Conservation (phyloP, 1,140 invertebrate genomes). For the Psix sp. region DNA sequence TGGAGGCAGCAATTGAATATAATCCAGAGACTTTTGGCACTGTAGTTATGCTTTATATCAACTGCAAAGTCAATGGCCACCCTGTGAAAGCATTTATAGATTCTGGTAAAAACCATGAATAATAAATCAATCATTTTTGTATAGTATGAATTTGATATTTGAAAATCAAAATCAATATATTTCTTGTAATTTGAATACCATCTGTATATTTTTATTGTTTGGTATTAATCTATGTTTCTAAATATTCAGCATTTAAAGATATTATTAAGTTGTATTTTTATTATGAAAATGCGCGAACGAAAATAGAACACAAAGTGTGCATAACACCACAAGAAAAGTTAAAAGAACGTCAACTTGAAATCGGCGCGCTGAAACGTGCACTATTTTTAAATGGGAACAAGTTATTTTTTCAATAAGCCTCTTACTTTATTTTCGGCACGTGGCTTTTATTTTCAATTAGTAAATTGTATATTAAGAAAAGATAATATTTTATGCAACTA, state of each 20-base stretch:
- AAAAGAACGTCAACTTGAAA: slow-evolving; percentile 25
- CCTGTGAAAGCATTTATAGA: slow-evolving; percentile 99
- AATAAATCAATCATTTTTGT: slow-evolving; percentile 6
- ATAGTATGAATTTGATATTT: too few relatives aligned
- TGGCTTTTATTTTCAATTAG: too few relatives aligned
- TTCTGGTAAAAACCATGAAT: slow-evolving; percentile 81
- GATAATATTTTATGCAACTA: too few relatives aligned
- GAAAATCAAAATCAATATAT: too few relatives aligned
- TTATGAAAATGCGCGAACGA: slow-evolving; percentile 4
- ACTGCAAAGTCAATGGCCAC: slow-evolving; percentile 96
- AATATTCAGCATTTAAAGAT: too few relatives aligned
- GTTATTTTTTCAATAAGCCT: too few relatives aligned
- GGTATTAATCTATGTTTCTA: too few relatives aligned
- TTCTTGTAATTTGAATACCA: too few relatives aligned
- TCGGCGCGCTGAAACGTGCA: background rate
- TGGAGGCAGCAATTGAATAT: slow-evolving; percentile 99
- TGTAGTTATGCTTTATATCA: slow-evolving; percentile 98
- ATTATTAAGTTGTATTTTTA: too few relatives aligned
- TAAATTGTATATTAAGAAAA: too few relatives aligned
- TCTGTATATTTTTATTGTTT: too few relatives aligned
- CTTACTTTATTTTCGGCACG: too few relatives aligned
- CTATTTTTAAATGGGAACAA: slow-evolving; percentile 33
- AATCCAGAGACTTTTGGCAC: slow-evolving; percentile 98
- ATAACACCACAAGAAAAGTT: slow-evolving; percentile 28
- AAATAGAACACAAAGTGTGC: slow-evolving; percentile 43